phyloP scores from a whole-genome alignment of 2,888 invertebrate species.

The Minunthozetes semirufus region DNA sequence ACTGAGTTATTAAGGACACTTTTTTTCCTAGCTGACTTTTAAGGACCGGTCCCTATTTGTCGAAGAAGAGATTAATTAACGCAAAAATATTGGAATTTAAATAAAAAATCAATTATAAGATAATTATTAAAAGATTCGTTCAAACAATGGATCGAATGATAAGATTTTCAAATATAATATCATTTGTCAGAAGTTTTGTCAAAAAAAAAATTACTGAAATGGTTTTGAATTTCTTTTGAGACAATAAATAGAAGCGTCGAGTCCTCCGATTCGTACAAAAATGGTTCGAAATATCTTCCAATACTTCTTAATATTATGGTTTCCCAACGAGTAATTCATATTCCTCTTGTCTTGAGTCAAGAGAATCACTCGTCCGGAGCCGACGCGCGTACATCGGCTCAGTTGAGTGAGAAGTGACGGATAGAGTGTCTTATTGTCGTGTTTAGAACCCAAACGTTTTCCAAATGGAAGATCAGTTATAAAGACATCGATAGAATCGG shows the following conservation, averaged over 20 bases:
- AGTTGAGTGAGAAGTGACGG: constrained; percentile 52
- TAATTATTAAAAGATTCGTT: no score
- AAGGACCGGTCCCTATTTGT: no score
- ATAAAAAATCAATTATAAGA: no score
- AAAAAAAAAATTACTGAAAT: no score
- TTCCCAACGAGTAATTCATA: constrained; percentile 40
- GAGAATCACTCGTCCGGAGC: constrained; percentile 53
- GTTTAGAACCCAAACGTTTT: constrained; percentile 52
- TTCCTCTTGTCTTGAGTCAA: constrained; percentile 50
- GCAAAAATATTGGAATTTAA: no score
- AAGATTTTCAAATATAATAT: no score
- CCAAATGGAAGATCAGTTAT: constrained; percentile 54
- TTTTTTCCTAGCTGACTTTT: no score
- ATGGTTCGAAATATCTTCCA: constrained; percentile 45
- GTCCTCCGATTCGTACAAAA: constrained; percentile 48
- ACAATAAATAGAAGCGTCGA: constrained; percentile 46
- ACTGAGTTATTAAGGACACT: no score
- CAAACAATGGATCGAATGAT: no score
- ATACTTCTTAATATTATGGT: constrained; percentile 35
- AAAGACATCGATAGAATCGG: constrained; percentile 54
- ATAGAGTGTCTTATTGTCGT: constrained; percentile 54
- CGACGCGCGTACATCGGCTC: constrained; percentile 51
- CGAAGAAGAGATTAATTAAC: no score
- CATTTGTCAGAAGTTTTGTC: no score
- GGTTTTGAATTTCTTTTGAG: constrained; percentile 26